Base-by-base conservation (phyloP, 2,888 invertebrate genomes). In the Caenorhabditis sinica region DNA sequence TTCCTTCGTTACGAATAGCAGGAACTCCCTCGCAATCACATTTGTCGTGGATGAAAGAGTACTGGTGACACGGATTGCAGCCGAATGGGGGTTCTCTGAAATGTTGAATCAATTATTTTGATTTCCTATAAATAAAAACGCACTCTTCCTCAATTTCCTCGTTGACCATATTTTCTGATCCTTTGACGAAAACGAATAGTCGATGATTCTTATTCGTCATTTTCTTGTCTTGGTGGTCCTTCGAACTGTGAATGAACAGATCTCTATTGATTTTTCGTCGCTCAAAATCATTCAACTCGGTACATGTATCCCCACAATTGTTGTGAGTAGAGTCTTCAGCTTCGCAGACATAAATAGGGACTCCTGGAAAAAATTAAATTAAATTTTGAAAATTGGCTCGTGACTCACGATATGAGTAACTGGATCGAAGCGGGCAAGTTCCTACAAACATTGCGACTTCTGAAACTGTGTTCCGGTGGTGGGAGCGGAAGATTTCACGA, bases 401-500 rank as follows among this genome's bases (percentile, higher is more conserved):
- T n/a, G 33, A 74, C 87, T 72, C 60, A 90, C 90, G 30, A 86
- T 85, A 83, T 76, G 85, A 74, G 76, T 82, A 66, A 83, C 61
- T 28, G 82, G 91, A 72, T 83, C 90, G 49, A 76, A 85, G 23
- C 0, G 83, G 81, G 13, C 79, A 81, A 0, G 73, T 61, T 36
- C 86, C 86, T 28, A 86, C 53, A 20, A 83, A 61, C 51, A 86
- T 60, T 8, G 80, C 80, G 1, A 86, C 74, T 60, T 81, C 81
- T n/a, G 63, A 56, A 17, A 86, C 30, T 1, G 36, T 43, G 25
- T 72, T 75, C 4, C 86, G 71, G 23, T 80, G 72, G n/a, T 63
- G 73, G 2, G 86, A 86, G 6, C 83, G 83, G 56, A 86, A 86
- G 23, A 86, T 69, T 9, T 75, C 76, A 3, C 81, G 66, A 0